These are phyloP conservation scores for Lordiphosa clarofinis DNA, from an alignment of 1,140 invertebrate species.

Conservation along the genomic window DNA sequence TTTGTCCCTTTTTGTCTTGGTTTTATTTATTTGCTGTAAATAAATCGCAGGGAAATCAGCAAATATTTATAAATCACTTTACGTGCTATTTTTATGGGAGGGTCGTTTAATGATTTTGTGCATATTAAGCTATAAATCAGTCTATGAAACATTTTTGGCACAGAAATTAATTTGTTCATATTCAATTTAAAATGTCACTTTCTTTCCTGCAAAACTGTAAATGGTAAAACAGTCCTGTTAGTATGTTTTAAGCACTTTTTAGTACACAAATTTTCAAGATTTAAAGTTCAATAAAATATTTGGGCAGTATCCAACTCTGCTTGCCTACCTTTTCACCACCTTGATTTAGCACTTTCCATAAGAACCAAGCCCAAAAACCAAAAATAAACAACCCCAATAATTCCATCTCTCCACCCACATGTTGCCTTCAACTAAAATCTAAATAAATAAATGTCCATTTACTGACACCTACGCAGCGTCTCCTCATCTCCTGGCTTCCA, in stretches of 20 bases:
- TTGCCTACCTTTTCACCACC: not conserved
- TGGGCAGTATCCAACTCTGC: not conserved
- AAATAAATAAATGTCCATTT: slow-evolving; percentile 71
- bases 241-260: too few species aligned
- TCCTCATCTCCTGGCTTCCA: slow-evolving; percentile 11
- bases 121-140: too few species aligned
- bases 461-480: slow-evolving; percentile 52
- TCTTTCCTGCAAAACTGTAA: too few species aligned
- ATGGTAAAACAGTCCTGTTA: too few species aligned
- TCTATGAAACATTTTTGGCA: too few species aligned
- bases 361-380: slow-evolving; percentile 17
- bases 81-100: too few species aligned
- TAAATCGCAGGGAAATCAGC: not conserved
- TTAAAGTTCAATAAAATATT: too few species aligned
- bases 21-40: not conserved
- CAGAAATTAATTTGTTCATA: too few species aligned
- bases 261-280: too few species aligned
- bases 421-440: slow-evolving; percentile 57
- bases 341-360: slow-evolving; percentile 65
- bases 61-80: not conserved
- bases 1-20: slow-evolving; percentile 4
- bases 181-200: too few species aligned
- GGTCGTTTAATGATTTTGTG: too few species aligned
- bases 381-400: slow-evolving; percentile 2
- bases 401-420: slow-evolving; percentile 8